Evolutionary conservation across 1,140 invertebrate genomes (phyloP), one percentile per base, ranked within the genome.

Genomic region (Tetraneura akinire): DNA sequence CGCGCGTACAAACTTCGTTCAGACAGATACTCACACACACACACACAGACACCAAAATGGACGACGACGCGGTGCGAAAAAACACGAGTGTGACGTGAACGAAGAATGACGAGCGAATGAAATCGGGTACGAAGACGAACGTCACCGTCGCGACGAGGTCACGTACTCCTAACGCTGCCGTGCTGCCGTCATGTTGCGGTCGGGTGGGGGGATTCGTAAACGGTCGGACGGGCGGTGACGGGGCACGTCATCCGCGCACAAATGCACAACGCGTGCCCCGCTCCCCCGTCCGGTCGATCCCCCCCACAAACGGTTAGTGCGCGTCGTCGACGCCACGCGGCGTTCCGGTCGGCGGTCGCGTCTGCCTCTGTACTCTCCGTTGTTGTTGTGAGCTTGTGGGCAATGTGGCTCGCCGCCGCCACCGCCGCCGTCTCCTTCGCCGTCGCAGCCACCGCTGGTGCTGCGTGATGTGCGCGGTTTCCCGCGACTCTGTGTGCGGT

Each of bases 131-230:
- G 51, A 51, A 53, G 37, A 26, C 45, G 29, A 74, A 53, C 73
- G 73, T 45, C 73, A 45, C 37, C 53, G 55, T 53, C 51, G 71
- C 73, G n/a, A n/a, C 73, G 73, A 76, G 73, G 73, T 76, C 73
- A 76, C 73, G 73, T 60, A 68, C 26, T 29, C 53, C 8, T n/a
- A n/a, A n/a, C n/a, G n/a, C n/a, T n/a, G n/a, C n/a, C n/a, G n/a
- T n/a, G n/a, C n/a, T n/a, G n/a, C n/a, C n/a, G n/a, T n/a, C n/a
- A n/a, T n/a, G n/a, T 13, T 74, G 23, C 32, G n/a, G 9, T 4
- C 10, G 18, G 4, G 51, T 1, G 32, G 55, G 55, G 73, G 49
- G n/a, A n/a, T n/a, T 37, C 32, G 32, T 37, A n/a, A n/a, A n/a
- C n/a, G 32, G 32, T 37, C 14, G n/a, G 8, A 8, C 32, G 51